These are phyloP conservation scores for Sturmia bella DNA, from an alignment of 2,888 invertebrate genomes.

Conservation along the genomic window DNA sequence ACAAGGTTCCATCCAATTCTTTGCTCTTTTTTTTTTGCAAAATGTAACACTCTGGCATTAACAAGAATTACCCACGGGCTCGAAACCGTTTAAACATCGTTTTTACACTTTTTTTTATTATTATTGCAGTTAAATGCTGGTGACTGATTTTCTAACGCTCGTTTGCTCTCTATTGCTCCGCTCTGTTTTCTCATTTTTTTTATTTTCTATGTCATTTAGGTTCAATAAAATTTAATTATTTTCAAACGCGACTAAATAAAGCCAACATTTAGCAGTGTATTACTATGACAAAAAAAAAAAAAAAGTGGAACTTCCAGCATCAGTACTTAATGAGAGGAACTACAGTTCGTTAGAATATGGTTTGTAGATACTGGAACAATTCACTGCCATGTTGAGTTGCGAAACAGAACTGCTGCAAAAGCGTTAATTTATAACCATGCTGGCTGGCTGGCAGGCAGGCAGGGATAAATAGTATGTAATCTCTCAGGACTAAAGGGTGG, in stretches of 20 bases:
- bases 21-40: background rate
- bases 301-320: background rate
- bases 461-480: slow-evolving; percentile 55
- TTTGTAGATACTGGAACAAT: background rate
- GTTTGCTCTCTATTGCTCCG: background rate
- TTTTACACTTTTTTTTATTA: slow-evolving; percentile 50
- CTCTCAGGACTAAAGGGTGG: slow-evolving; percentile 17
- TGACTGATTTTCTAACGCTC: background rate
- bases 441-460: slow-evolving; percentile 53
- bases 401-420: slow-evolving; percentile 43
- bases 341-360: background rate
- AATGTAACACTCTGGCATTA: background rate
- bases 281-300: slow-evolving; percentile 8
- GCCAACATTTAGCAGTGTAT: slow-evolving; percentile 42
- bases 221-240: slow-evolving; percentile 70
- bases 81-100: slow-evolving; percentile 10
- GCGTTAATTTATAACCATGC: slow-evolving; percentile 66
- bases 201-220: slow-evolving; percentile 62
- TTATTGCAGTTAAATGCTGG: slow-evolving; percentile 33
- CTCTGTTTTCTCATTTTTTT: background rate
- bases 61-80: background rate
- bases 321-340: slow-evolving; percentile 37
- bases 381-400: slow-evolving; percentile 17
- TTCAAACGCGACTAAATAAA: slow-evolving; percentile 54
- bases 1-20: background rate